phyloP scores from a whole-genome alignment of 1,140 invertebrate genomes.

The fruit fly (Drosophila melanogaster) region Release_6_plus_ISO1_MT NT_037436.4:21797001-21797500 shows the following conservation, averaged over 20 bases:
- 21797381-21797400: background rate
- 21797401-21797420: constrained; percentile 8
- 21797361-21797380: constrained; percentile 30
- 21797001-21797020: constrained; percentile 26
- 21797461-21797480: no score
- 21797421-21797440: no score
- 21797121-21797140: constrained; percentile 20
- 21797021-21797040: constrained; percentile 80
- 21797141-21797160: constrained; percentile 61
- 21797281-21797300: constrained; percentile 72
- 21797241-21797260: constrained; percentile 81
- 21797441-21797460: no score
- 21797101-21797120: constrained; percentile 47
- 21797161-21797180: constrained; percentile 62
- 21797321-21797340: constrained; percentile 59
- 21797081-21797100: constrained; percentile 51
- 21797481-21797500: no score
- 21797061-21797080: constrained; percentile 41
- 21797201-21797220: constrained; percentile 31
- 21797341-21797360: constrained; percentile 73
- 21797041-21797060: constrained; percentile 47
- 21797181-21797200: constrained; percentile 65
- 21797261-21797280: constrained; percentile 74
- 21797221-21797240: constrained; percentile 74
- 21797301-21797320: constrained; percentile 73